These are phyloP conservation scores for Pasiphila rectangulata DNA, from an alignment of 2,888 invertebrate species.

Conservation along the genomic window DNA sequence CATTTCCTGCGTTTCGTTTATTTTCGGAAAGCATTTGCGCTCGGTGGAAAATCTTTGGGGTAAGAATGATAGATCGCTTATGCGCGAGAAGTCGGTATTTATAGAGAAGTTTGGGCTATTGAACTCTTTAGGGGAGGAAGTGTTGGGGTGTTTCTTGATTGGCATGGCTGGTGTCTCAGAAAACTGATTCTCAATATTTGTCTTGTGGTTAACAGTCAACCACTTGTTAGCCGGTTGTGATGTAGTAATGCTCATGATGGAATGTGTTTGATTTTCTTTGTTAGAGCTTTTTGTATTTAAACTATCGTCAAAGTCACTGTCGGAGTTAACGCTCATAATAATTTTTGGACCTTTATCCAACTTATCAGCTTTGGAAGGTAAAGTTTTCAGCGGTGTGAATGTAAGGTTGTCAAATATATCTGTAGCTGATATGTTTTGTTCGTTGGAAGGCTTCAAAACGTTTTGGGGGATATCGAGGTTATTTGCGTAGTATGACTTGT, in stretches of 20 bases:
- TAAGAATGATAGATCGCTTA: slow-evolving; percentile 69
- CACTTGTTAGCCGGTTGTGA: slow-evolving; percentile 57
- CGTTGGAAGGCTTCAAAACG: slow-evolving; percentile 60
- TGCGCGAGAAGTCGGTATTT: slow-evolving; percentile 72
- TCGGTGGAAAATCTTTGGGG: slow-evolving; percentile 74
- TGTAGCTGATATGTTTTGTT: slow-evolving; percentile 43
- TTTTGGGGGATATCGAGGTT: slow-evolving; percentile 41
- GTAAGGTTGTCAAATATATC: slow-evolving; percentile 69
- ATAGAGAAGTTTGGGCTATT: slow-evolving; percentile 73
- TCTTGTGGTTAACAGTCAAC: slow-evolving; percentile 46
- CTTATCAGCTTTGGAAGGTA: slow-evolving; percentile 52
- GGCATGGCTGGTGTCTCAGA: slow-evolving; percentile 48
- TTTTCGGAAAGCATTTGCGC: slow-evolving; percentile 58
- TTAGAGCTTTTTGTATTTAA: slow-evolving; percentile 51
- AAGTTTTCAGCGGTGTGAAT: slow-evolving; percentile 65
- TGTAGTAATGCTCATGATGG: slow-evolving; percentile 58
- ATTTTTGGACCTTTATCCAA: slow-evolving; percentile 64
- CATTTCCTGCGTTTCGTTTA: slow-evolving; percentile 60
- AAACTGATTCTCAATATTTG: slow-evolving; percentile 40
- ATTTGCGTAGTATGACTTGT: slow-evolving; percentile 46
- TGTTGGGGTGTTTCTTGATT: slow-evolving; percentile 68
- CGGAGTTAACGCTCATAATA: slow-evolving; percentile 61
- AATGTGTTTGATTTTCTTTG: slow-evolving; percentile 66
- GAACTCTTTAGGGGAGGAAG: slow-evolving; percentile 71
- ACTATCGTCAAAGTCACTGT: slow-evolving; percentile 66